Evolutionary conservation across 2,797 vertebrate species (phyloP).

Genomic region (Acestrorhynchus altus): DNA sequence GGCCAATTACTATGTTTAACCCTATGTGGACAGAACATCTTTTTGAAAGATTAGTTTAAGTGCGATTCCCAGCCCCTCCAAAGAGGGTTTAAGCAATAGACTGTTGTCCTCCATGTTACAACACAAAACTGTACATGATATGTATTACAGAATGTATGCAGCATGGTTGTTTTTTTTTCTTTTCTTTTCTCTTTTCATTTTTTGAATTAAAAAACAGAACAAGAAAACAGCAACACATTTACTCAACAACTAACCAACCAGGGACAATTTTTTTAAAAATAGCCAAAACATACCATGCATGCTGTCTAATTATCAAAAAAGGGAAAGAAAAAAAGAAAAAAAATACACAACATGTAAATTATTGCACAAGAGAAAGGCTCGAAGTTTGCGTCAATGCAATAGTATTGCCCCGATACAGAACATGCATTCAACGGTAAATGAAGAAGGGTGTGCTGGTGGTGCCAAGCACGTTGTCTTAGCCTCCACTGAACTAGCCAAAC

Average conservation of each 20-base stretch:
- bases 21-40: slow-evolving; percentile 87
- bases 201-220: slow-evolving; percentile 89
- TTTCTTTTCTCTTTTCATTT: slow-evolving; percentile 79
- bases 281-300: slow-evolving; percentile 99
- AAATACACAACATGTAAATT: slow-evolving; percentile 99
- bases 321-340: slow-evolving; percentile 78
- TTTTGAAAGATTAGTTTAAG: slow-evolving; percentile 85
- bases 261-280: slow-evolving; percentile 92
- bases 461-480: slow-evolving; percentile 95
- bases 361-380: slow-evolving; percentile 99
- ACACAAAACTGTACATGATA: slow-evolving; percentile 99
- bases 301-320: slow-evolving; percentile 91
- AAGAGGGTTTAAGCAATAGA: slow-evolving; percentile 87
- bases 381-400: slow-evolving; percentile 99
- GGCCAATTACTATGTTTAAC: slow-evolving; percentile 82
- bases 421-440: slow-evolving; percentile 99
- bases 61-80: slow-evolving; percentile 87
- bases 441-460: slow-evolving; percentile 96
- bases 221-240: slow-evolving; percentile 96
- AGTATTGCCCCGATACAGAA: slow-evolving; percentile 99
- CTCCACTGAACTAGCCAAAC: slow-evolving; percentile 92
- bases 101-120: slow-evolving; percentile 89
- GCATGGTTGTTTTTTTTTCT: slow-evolving; percentile 85
- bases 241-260: slow-evolving; percentile 98
- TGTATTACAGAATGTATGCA: slow-evolving; percentile 98